Evolutionary conservation across 2,888 invertebrate species (phyloP), one percentile per base, ranked within the genome.

Genomic region (Myopa tessellatipennis): DNA sequence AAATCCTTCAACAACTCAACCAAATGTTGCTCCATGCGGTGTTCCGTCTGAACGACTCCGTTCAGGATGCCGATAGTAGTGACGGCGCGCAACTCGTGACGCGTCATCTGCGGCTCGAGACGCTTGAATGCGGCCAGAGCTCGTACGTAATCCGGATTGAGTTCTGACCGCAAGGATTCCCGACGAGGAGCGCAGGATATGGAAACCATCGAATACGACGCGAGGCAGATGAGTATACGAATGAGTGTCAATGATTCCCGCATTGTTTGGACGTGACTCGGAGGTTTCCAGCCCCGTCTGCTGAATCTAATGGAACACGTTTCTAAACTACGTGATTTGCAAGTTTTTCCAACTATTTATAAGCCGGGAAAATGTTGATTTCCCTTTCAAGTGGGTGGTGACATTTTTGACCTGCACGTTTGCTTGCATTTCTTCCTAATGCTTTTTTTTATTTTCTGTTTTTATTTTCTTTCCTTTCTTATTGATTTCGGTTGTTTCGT

Each of bases 61-160:
- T 88, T 85, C 0, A 89, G 77, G 34, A 89, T 78, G 0, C 88
- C 89, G 4, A 89, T 80, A 0, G 86, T 84, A 1, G 86, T 87
- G 7, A 89, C 76, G 0, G 85, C 85, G 26, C 84, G 83, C 18
- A 89, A 76, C 67, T 89, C 88, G 67, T 86, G 79, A 3, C 83
- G 83, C 4, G 87, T 80, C 67, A 87, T 77, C 71, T 82, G 85
- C 4, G 84, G 81, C 80, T 88, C 85, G 26, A 89, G 75, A 38
- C 85, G 83, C 4, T 84, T 85, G 78, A 87, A 87, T n/a, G 86
- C 87, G 8, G 82, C 77, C 75, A 88, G 78, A 0, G 88, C 85
- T 16, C 84, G 85, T 16, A 87, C 40, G 34, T 86, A 87, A 40
- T 87, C 83, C 3, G 86, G 84, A 81, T 87, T 86, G 1, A 88